Conservation (phyloP, 2,797 vertebrate genomes). For the Epinephelus coioides region DNA sequence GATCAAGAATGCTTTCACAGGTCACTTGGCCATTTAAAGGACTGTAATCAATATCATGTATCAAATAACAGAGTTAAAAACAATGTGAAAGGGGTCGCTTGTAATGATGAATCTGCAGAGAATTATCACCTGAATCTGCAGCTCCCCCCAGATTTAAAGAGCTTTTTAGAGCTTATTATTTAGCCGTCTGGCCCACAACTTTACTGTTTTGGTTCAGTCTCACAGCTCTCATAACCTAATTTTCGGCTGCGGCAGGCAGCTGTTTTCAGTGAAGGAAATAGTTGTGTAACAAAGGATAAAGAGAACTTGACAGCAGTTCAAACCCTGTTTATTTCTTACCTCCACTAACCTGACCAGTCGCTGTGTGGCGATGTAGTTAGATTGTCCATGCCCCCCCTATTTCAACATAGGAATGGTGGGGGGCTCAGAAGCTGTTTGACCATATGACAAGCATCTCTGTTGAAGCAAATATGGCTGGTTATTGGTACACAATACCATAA, state of each 20-base stretch:
- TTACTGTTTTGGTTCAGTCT: neutral
- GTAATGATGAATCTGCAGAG: neutral
- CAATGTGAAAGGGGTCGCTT: neutral
- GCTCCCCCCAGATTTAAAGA: neutral
- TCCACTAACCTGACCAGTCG: neutral
- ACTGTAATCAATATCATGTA: neutral
- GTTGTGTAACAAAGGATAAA: neutral
- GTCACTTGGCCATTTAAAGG: constrained; percentile 4
- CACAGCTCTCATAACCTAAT: neutral
- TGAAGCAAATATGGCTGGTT: too few relatives aligned
- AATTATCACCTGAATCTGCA: neutral
- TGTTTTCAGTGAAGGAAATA: neutral
- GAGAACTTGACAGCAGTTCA: neutral
- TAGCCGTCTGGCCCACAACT: neutral
- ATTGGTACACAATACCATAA: too few relatives aligned
- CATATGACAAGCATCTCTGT: neutral
- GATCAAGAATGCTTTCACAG: constrained; percentile 16
- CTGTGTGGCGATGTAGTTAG: neutral
- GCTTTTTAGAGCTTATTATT: neutral
- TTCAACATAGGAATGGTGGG: too few relatives aligned
- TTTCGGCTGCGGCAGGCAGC: neutral
- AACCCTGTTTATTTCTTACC: neutral
- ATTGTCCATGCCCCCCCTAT: neutral
- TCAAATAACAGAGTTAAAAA: neutral
- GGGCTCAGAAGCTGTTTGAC: neutral